Base-by-base conservation (phyloP, 92 coral and sea anemone species). In the Phenganax marumi region DNA sequence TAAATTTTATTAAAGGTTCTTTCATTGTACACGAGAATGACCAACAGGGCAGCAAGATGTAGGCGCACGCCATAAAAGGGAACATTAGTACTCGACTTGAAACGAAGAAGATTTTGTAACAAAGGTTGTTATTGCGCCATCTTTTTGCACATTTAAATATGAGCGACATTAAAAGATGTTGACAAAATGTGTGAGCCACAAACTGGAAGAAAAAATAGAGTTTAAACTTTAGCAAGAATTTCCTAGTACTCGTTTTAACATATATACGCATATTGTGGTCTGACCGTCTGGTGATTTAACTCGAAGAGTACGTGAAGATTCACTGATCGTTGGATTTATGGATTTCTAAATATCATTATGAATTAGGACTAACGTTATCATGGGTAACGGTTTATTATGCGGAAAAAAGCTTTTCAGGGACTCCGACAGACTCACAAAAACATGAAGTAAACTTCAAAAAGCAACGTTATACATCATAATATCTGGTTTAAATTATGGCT, bases 151-250 rank as follows among this genome's bases (percentile, higher is more conserved):
- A 97, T 18, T 92, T 84, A 87, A 92, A 96, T 18, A 96, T 92
- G 61, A 86, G 85, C 19, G 90, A 87, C 99, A 96, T 96, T 16
- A 92, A 78, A 19, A 96, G 91, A 53, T 96, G 97, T 56, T 96
- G 97, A 50, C 96, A 89, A 89, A 89, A 92, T 4, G 97, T 97
- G 68, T 94, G 98, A 22, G 98, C 98, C n/a, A 92, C 97, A 68
- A 94, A 94, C 98, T 94, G 60, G 21, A 85, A 85, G 10, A 54
- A 57, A 66, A 22, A 64, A 43, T 75, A 52, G 18, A 56, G 16
- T 14, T 56, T 56, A 13, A 56, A 14, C 1, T 56, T 56, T 56
- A 13, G 1, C 3, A 14, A 56, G 63, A 56, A 56, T 19, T 13
- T 56, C 17, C 17, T 17, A 54, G 17, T 17, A 54, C 11, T 17